Base-by-base conservation (phyloP, 2,797 vertebrate genomes). In the Streptopelia turtur region DNA sequence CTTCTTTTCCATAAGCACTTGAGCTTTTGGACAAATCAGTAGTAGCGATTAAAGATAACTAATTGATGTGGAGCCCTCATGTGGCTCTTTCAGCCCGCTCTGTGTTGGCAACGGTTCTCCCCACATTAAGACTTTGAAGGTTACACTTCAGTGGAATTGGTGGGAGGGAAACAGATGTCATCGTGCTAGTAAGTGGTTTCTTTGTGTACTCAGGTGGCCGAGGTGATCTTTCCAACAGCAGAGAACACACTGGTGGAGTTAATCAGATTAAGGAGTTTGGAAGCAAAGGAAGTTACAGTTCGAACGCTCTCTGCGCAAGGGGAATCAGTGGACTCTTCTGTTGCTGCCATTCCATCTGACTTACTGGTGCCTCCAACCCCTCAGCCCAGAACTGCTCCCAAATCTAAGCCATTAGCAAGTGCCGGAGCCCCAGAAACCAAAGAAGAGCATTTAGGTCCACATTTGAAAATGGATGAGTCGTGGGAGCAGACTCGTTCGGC, bases 391-490 rank as follows among this genome's bases (percentile, higher is more conserved):
- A 97, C 98, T 47, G 96, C 98, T 82, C 97, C 98, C 97, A 98
- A 98, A 97, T 97, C 98, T 93, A 99, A 99, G 98, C 98, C 98
- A 96, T 98, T 98, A 98, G 97, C 98, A 98, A 99, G 98, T 98
- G 98, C 98, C 98, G 98, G 98, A 98, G 98, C 98, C 97, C 97
- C 98, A 78, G 98, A 99, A 98, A 99, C 99, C 99, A 99, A 99
- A 99, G 99, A 99, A 75, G 99, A 99, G 90, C 98, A 97, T 71
- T 97, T 97, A 80, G 97, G 97, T 55, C 97, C 98, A 63, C 98
- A 98, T 45, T 43, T 96, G 71, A 97, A 96, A 94, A 87, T 97
- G 82, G 98, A 98, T 37, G 98, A 98, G 97, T 97, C 98, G 33
- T 99, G 99, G 99, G 99, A 99, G 97, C 98, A 98, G 72, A 93